Evolutionary conservation across 2,797 vertebrate genomes (phyloP).

Genomic region (Microchirus variegatus): DNA sequence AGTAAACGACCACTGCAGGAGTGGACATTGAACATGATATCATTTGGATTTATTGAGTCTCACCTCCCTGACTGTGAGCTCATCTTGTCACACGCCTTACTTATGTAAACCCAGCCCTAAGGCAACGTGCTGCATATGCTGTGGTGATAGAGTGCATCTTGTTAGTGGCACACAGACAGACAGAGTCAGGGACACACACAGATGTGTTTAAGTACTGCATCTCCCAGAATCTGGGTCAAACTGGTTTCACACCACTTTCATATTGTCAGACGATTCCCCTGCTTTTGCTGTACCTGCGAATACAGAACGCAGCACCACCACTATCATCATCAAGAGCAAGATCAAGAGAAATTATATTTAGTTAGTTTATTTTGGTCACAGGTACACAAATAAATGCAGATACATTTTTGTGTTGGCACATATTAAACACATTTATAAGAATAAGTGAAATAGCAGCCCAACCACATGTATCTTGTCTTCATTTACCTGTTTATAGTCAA

Average conservation of each 20-base stretch:
- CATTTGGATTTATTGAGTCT: slow-evolving; percentile 28
- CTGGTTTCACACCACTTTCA: slow-evolving; percentile 57
- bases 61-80: slow-evolving; percentile 7
- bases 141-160: slow-evolving; percentile 32
- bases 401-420: too few species aligned
- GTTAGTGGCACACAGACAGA: slow-evolving; percentile 52
- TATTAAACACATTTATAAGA: too few species aligned
- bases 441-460: too few species aligned
- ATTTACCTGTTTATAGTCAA: too few species aligned
- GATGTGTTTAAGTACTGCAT: slow-evolving; percentile 73
- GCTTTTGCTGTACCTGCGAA: slow-evolving; percentile 31
- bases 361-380: too few species aligned
- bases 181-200: slow-evolving; percentile 63
- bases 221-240: slow-evolving; percentile 77
- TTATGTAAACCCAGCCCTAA: slow-evolving; percentile 33
- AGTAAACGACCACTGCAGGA: slow-evolving; percentile 5
- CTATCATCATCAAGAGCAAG: background rate
- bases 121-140: slow-evolving; percentile 62
- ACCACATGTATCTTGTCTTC: too few species aligned
- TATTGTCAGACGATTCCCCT: slow-evolving; percentile 54
- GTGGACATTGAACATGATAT: slow-evolving; percentile 10
- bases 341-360: too few species aligned
- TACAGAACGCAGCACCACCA: background rate
- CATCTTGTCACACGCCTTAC: slow-evolving; percentile 23
- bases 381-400: too few species aligned